Base-by-base conservation (phyloP, 2,888 invertebrate genomes). In the Callosobruchus maculatus region DNA sequence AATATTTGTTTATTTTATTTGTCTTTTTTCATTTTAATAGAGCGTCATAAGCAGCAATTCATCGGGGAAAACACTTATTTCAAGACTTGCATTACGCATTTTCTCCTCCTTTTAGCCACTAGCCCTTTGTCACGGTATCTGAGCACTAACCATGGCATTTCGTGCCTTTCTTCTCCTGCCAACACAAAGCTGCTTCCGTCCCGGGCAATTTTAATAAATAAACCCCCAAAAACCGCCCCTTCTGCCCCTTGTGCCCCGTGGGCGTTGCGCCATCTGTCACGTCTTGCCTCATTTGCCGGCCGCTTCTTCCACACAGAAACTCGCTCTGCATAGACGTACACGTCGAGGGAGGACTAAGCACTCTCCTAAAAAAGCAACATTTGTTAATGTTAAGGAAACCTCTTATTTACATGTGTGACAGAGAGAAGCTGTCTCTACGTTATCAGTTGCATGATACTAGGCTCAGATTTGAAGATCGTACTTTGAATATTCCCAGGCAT, bases 241-340 rank as follows among this genome's bases (percentile, higher is more conserved):
- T 26, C 22, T 66, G 18, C 30, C n/a, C 78, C 79, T 78, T 78
- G 80, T 30, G 80, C 80, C 77, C 78, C 82, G 82, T 81, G 82
- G 80, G 49, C 49, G 49, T 18, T 49, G 80, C 80, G 81, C 83
- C 84, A 85, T 84, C 84, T 85, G 84, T 85, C 84, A 84, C 81
- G 82, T 80, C 80, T 82, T 82, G 84, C 82, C 84, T 84, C 84
- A 84, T 85, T 85, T 84, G 83, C 81, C 82, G 81, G 81, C 79
- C 82, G 82, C 82, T 82, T 83, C 83, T 83, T 83, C 49, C 13
- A 49, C 49, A 18, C 1, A 49, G 49, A 49, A 49, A 49, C 9
- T 49, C 13, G 49, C 49, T 49, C 1, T 49, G 13, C 49, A 49
- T 49, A 18, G 18, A 49, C 81, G 80, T 81, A 81, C 79, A 75